Percentiles rank a stretch among this genome's conserved stretches.
Evolutionary conservation across 2,888 invertebrate species (phyloP).

Genomic region (Scaptomyza caliginosa): DNA sequence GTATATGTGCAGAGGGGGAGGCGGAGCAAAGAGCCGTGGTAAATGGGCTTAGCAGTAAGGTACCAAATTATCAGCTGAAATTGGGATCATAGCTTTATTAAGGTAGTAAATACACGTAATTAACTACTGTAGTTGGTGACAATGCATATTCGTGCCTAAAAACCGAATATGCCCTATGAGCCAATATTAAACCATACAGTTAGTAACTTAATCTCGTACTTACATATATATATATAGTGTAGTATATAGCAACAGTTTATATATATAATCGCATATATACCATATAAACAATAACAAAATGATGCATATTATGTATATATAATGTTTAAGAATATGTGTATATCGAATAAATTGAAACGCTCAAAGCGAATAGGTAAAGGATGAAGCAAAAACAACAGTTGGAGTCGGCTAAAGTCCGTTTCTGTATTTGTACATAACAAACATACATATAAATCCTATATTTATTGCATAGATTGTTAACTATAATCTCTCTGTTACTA

Average conservation of each 20-base stretch:
- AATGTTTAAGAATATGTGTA: conserved; percentile 39
- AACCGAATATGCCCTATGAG: conserved; percentile 22
- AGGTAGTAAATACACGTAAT: conserved; percentile 82
- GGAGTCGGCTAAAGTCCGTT: conserved; percentile 16
- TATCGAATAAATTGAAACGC: conserved; percentile 56
- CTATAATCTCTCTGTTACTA: conserved; percentile 25
- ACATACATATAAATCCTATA: conserved; percentile 16
- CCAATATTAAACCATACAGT: conserved; percentile 25
- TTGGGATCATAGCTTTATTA: conserved; percentile 89
- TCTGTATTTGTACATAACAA: conserved; percentile 32
- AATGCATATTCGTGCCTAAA: conserved; percentile 1
- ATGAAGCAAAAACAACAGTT: conserved; percentile 4
- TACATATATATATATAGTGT: background rate
- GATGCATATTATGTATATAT: conserved; percentile 42
- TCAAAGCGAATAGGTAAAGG: conserved; percentile 59
- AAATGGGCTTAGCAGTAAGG: conserved; percentile 85
- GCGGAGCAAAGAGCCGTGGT: conserved; percentile 82
- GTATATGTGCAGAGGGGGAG: background rate
- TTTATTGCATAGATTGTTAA: conserved; percentile 37
- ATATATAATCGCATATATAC: conserved; percentile 34
- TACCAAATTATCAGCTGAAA: conserved; percentile 85
- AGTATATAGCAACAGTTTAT: conserved; percentile 27
- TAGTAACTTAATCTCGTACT: conserved; percentile 32
- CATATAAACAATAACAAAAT: conserved; percentile 18
- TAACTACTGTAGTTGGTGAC: conserved; percentile 47